Evolutionary conservation across 2,797 vertebrate species (phyloP).

Genomic region (Kryptolebias ocellatus): DNA sequence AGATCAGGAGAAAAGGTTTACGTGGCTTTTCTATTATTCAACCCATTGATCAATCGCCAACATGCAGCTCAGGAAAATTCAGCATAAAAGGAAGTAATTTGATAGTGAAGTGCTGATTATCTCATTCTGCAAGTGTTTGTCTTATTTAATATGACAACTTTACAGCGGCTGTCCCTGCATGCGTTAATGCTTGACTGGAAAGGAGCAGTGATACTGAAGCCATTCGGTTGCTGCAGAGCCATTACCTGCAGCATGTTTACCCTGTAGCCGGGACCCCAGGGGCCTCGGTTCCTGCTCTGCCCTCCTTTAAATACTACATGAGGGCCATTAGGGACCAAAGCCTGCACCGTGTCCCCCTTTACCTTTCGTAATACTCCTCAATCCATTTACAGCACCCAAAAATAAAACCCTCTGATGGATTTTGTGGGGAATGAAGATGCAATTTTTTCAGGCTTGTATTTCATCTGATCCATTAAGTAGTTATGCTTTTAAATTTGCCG

Average conservation of each 20-base stretch:
- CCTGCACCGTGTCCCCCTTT: constrained; percentile 40
- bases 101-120: not conserved
- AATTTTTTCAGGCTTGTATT: constrained; percentile 15
- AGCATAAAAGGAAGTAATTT: not conserved
- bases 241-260: constrained; percentile 71
- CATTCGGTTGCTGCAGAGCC: constrained; percentile 34
- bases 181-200: constrained; percentile 22
- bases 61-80: not conserved
- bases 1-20: not conserved
- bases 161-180: constrained; percentile 32
- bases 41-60: not conserved
- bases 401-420: constrained; percentile 58
- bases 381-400: constrained; percentile 56
- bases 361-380: constrained; percentile 47
- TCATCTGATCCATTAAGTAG: not conserved
- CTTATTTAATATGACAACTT: constrained; percentile 45
- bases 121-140: constrained; percentile 5
- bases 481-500: not conserved
- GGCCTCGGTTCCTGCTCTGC: constrained; percentile 30
- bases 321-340: constrained; percentile 63
- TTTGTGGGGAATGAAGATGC: not conserved
- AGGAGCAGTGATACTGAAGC: constrained; percentile 30
- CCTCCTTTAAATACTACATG: constrained; percentile 61
- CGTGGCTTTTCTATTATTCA: not conserved
- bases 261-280: constrained; percentile 21